Base-by-base conservation (phyloP, 2,113 vertebrate genomes). In the Chrysemys picta region DNA sequence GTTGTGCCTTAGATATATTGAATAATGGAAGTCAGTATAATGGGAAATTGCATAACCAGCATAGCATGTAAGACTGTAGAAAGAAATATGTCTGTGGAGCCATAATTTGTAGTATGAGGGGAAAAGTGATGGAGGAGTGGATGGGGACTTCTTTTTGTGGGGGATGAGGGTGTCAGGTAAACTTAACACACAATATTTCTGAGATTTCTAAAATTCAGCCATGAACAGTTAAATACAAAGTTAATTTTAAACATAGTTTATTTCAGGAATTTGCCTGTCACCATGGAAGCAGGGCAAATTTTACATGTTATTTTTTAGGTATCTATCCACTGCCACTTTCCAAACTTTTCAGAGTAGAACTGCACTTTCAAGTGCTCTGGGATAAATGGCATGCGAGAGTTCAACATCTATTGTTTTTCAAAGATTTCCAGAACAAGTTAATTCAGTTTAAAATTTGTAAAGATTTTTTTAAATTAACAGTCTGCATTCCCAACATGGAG, bases 1-100 rank as follows among this genome's bases (percentile, higher is more conserved):
- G 84, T 90, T 93, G 35, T 80, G 81, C 86, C 52, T 96, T 94
- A 76, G 38, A 10, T 94, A 8, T 92, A 91, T 3, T 91, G 75
- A 91, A 85, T 91, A 88, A 53, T 84, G 50, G 35, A 79, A 80
- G 31, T 84, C 57, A 59, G 45, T 85, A 50, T 82, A 89, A 81
- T 25, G 57, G 17, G 42, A 94, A 80, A 25, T 90, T 82, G n/a
- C 87, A 4, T 22, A 87, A 75, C 31, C 2, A 79, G 31, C 11
- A 49, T 47, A 52, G 76, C 69, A 38, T 38, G 65, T 10, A 1
- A 17, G 87, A 42, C 57, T 93, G 31, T 89, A 17, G 84, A 10
- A 91, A 85, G 82, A 57, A 72, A n/a, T n/a, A 69, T 72, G 12
- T 96, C 84, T 89, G 0, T 85, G 50, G 50, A 49, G 38, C 62